phyloP scores from a whole-genome alignment of 2,113 vertebrate genomes.

The Diadophis punctatus region DNA sequence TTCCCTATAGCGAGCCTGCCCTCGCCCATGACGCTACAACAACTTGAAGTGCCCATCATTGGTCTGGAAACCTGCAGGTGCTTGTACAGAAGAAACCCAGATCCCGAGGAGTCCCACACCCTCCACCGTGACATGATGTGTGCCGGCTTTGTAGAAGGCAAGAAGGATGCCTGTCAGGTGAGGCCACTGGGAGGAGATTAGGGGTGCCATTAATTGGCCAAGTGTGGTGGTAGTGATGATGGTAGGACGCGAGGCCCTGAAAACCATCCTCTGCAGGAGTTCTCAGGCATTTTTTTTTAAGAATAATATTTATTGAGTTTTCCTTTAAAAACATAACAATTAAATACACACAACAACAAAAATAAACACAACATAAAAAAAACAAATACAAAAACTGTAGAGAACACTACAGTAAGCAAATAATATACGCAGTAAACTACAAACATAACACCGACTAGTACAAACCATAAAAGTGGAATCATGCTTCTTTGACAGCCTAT shows the following conservation, averaged over 20 bases:
- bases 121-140: constrained; percentile 63
- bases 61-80: constrained; percentile 43
- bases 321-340: too few relatives aligned
- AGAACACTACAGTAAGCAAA: too few relatives aligned
- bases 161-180: constrained; percentile 68
- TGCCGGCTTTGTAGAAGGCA: constrained; percentile 59
- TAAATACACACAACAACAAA: too few relatives aligned
- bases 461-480: too few relatives aligned
- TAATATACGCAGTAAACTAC: too few relatives aligned
- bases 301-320: too few relatives aligned
- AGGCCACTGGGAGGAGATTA: background rate
- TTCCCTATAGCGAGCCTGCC: constrained; percentile 49
- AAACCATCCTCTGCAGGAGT: background rate
- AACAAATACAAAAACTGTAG: too few relatives aligned
- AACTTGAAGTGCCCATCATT: constrained; percentile 58
- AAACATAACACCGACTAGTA: too few relatives aligned
- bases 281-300: too few relatives aligned
- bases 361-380: too few relatives aligned
- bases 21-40: constrained; percentile 44
- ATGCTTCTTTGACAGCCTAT: too few relatives aligned
- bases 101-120: constrained; percentile 28
- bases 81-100: constrained; percentile 47
- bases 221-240: background rate
- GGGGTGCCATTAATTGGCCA: background rate
- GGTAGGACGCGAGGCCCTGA: background rate